Evolutionary conservation across 2,113 vertebrate genomes (phyloP), one percentile per base, ranked within the genome.

Genomic region (Numida meleagris): DNA sequence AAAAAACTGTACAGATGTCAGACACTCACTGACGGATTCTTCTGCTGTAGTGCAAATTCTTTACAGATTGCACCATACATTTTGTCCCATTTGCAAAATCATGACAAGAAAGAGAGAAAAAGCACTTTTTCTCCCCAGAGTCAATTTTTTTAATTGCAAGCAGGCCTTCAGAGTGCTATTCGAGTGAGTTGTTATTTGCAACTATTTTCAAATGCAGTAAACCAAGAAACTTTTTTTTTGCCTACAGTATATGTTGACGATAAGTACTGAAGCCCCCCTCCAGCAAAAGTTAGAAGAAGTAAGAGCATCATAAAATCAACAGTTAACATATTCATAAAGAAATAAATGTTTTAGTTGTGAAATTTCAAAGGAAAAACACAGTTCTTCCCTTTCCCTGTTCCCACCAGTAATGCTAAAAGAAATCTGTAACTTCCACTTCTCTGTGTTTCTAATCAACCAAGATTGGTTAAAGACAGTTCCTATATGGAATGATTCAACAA

Each of bases 131-230:
- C 3, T 2, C 36, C 43, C 29, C 46, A 14, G 34, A 91, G 68
- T 48, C 50, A 94, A 83, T 76, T 14, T 36, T 79, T 78, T 71
- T 67, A 89, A 89, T 83, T 86, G 76, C 55, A 90, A 83, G 51
- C 58, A 92, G 62, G 13, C n/a, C 65, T 91, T 95, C 74, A 74
- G 48, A 74, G 48, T 67, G 43, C 7, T 68, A 34, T 88, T 88
- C 59, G 23, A 77, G 13, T 66, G 40, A 42, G 53, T 58, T 6
- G 91, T 11, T 51, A 80, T 83, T 79, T 81, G 51, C 53, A 79
- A 79, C 53, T 86, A 82, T 78, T 93, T 94, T 86, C 66, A 83
- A 86, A 72, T 29, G n/a, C 36, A 84, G 65, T 40, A 82, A 86
- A 91, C 45, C 38, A 86, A 68, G 19, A 86, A 78, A 76, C 72